A percentile compares a stretch with the other conserved stretches of the same genome.
Conservation (phyloP, 2,888 invertebrate species). For the Cataglyphis cursor region DNA sequence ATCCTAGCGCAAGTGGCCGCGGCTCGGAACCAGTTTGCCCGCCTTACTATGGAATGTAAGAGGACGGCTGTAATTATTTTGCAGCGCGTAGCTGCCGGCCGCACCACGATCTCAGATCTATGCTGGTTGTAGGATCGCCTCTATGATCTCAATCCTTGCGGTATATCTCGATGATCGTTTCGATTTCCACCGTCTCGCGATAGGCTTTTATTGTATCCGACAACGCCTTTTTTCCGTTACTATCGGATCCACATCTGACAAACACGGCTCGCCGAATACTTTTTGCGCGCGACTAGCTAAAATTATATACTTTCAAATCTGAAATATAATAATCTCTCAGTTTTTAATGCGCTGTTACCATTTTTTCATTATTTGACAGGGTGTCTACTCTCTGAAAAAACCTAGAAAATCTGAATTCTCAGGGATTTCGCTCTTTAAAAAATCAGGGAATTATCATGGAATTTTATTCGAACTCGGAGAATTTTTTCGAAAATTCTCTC, state of each 20-base stretch:
- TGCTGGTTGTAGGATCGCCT: conserved; percentile 51
- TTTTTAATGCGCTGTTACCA: neutral
- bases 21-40: conserved; percentile 72
- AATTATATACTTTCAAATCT: conserved; percentile 12
- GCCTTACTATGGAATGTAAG: conserved; percentile 71
- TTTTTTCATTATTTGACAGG: neutral
- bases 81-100: conserved; percentile 66
- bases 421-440: no score
- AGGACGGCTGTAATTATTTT: conserved; percentile 74
- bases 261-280: conserved; percentile 25
- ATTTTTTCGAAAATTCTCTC: no score
- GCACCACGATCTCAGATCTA: conserved; percentile 64
- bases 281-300: conserved; percentile 2
- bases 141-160: conserved; percentile 45
- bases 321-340: neutral
- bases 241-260: neutral
- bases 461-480: no score
- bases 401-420: no score
- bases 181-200: conserved; percentile 45
- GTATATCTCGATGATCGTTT: conserved; percentile 36
- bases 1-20: conserved; percentile 61
- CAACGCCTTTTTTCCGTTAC: conserved; percentile 33
- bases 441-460: no score
- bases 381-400: no score
- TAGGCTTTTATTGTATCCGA: conserved; percentile 28